These are phyloP conservation scores for Caenorhabditis wallacei DNA, from an alignment of 2,888 invertebrate species.

Conservation along the genomic window DNA sequence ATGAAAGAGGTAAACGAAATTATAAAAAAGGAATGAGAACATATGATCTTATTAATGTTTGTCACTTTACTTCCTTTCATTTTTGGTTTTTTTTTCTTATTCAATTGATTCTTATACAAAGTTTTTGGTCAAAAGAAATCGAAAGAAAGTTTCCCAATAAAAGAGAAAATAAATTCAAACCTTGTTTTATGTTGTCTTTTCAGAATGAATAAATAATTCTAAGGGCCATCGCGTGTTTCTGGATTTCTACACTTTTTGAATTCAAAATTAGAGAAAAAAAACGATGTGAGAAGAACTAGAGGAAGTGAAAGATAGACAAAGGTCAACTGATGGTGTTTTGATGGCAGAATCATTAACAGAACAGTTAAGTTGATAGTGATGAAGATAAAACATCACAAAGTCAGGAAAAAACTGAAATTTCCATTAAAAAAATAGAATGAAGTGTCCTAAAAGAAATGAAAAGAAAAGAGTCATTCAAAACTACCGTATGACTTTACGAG, in stretches of 20 bases:
- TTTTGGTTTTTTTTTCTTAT: not conserved
- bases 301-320: constrained; percentile 8
- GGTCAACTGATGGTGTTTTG: constrained; percentile 23
- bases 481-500: not conserved
- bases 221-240: constrained; percentile 22
- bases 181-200: constrained; percentile 12
- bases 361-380: not conserved
- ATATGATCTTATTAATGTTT: constrained; percentile 10
- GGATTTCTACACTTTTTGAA: constrained; percentile 20
- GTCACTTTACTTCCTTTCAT: not conserved
- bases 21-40: not conserved
- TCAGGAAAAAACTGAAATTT: not conserved
- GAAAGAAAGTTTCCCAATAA: not conserved
- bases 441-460: not conserved
- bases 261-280: not conserved
- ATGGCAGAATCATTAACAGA: constrained; percentile 5
- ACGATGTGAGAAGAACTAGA: constrained; percentile 16
- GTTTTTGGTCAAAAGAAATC: not conserved
- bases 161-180: not conserved
- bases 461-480: not conserved
- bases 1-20: not conserved
- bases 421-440: not conserved
- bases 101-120: not conserved
- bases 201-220: constrained; percentile 31
- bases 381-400: not conserved